Evolutionary conservation across 2,888 invertebrate species (phyloP).

Genomic region (Megaustenia siamemsis): DNA sequence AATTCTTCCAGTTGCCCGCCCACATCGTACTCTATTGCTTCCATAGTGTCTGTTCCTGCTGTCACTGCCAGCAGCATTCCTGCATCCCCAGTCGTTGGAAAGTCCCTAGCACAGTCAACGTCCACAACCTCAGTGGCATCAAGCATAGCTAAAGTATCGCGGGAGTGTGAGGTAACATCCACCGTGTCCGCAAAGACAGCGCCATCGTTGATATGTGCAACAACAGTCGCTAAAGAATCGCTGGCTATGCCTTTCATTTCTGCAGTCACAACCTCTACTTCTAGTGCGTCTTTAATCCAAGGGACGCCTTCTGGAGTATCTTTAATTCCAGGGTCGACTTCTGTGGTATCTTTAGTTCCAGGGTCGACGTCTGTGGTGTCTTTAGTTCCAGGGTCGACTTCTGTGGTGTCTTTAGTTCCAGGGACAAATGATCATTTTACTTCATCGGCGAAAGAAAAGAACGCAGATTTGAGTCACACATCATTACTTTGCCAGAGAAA

Average conservation of each 20-base stretch:
- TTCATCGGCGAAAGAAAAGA: not conserved
- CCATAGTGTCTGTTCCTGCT: constrained; percentile 7
- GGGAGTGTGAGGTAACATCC: not conserved
- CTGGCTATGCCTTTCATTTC: not conserved
- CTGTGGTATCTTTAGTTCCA: not conserved
- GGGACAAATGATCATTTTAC: not conserved
- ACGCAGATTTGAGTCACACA: not conserved
- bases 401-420: not conserved
- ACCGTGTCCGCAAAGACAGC: not conserved
- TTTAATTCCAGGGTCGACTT: not conserved
- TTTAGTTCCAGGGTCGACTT: not conserved
- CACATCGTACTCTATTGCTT: constrained; percentile 19
- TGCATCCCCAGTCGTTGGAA: not conserved
- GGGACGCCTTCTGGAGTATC: not conserved
- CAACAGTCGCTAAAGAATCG: not conserved
- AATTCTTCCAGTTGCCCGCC: not conserved
- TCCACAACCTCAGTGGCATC: not conserved
- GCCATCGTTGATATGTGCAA: not conserved
- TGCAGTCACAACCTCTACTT: not conserved
- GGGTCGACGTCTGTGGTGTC: not conserved
- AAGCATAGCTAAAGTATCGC: not conserved
- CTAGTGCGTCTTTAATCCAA: not conserved
- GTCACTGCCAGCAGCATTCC: not conserved
- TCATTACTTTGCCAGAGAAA: not conserved
- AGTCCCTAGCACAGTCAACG: not conserved